Base-by-base conservation (phyloP, 1,140 invertebrate species). In the Hestina assimilis region DNA sequence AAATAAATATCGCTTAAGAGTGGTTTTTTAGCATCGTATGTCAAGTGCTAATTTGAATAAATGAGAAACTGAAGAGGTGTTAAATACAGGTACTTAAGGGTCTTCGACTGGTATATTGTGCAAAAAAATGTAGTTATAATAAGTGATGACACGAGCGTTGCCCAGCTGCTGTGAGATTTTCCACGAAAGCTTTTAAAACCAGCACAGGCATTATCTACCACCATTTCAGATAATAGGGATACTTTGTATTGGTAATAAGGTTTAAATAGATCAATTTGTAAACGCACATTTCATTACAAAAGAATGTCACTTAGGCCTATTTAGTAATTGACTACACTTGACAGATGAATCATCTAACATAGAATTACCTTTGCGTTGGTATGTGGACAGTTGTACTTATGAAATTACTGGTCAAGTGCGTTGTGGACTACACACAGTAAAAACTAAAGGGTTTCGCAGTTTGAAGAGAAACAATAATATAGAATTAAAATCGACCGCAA, bases 1-100 rank as follows among this genome's bases (percentile, higher is more conserved):
- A 24, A 42, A 38, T 31, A n/a, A 23, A 40, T 12, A 26, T 59
- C 8, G 28, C 33, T 46, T 15, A 29, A 42, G 29, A 42, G 56
- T 51, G 38, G 35, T 58, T 59, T 47, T 43, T 41, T 59, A 40
- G 19, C 40, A 47, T 51, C 29, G 56, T 60, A 33, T 74, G 65
- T 63, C 60, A 71, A 66, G 53, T 50, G 64, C 52, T 73, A 73
- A 73, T 73, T 65, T 73, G 70, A 64, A 66, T 70, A 70, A 70
- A 66, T 66, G 63, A 70, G 63, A 50, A 59, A 60, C 61, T 63
- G 64, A 70, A 54, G 63, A 72, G 66, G 70, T 73, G 70, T 64
- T 73, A 73, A 72, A 67, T 63, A 63, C 52, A 54, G 56, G 57
- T 73, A 69, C 56, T 73, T 73, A 64, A 53, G 57, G 55, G 58